Evolutionary conservation across 30 jellyfish, hydroid and myxozoan genomes (phyloP).

Genomic region (Mastigias papua): DNA sequence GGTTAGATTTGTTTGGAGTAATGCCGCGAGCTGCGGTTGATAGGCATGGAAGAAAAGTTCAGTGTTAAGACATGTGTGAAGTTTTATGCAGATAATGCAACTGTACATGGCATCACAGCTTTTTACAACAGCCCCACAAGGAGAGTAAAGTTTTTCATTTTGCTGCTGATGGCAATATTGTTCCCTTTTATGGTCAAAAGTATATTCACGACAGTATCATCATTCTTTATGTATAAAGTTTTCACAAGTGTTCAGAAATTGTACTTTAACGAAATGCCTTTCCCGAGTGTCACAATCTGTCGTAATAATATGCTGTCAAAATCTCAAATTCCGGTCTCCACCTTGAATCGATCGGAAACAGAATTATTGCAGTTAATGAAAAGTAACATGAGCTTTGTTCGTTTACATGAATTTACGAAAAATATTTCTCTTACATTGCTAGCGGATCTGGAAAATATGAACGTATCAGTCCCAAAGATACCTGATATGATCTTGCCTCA

Average conservation of each 20-base stretch:
- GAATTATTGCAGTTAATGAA: neutral
- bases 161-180: slow-evolving; percentile 1
- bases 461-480: slow-evolving; percentile 10
- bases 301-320: slow-evolving; percentile 27
- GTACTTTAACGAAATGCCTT: neutral
- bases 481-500: slow-evolving; percentile 43
- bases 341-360: neutral
- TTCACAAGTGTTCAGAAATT: slow-evolving; percentile 13
- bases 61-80: neutral
- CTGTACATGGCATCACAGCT: slow-evolving; percentile 63
- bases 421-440: slow-evolving; percentile 4
- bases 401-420: neutral
- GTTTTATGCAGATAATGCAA: slow-evolving; percentile 34
- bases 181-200: slow-evolving; percentile 5
- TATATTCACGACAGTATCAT: neutral
- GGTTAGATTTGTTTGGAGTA: no score
- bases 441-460: slow-evolving; percentile 41
- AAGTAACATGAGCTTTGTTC: neutral
- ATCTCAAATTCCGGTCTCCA: slow-evolving; percentile 18
- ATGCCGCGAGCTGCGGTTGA: no score
- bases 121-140: neutral
- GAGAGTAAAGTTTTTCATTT: neutral
- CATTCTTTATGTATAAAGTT: slow-evolving; percentile 25
- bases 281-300: slow-evolving; percentile 69
- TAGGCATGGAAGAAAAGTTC: slow-evolving; percentile 18